Evolutionary conservation across 2,113 vertebrate species (phyloP), one percentile per base, ranked within the genome.

Genomic region (Chroicocephalus ridibundus): DNA sequence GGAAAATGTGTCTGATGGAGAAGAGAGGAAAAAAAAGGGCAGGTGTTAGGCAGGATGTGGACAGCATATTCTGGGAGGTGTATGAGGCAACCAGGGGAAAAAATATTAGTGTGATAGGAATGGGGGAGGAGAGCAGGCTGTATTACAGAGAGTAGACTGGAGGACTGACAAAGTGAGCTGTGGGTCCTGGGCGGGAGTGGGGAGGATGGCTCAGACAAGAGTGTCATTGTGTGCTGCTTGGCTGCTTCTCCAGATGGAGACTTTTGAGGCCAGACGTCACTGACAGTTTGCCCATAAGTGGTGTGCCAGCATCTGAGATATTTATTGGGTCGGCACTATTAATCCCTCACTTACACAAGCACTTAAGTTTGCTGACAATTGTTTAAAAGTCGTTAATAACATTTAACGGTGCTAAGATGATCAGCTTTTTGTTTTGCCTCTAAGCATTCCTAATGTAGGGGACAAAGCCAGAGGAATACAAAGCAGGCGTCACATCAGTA

Each of bases 351-450:
- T 96, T 94, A 88, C 51, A 75, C 26, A 65, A 93, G 66, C 75
- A 93, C 82, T 94, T 68, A 82, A 70, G n/a, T 88, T 93, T 1
- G 2, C n/a, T 38, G 46, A 85, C 42, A 96, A 85, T 51, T 87
- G 55, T 86, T 96, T 96, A 85, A 78, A 93, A 92, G 36, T 96
- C 6, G 0, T 70, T 86, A 92, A 76, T 82, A 91, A 60, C 74
- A 68, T 88, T 93, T 97, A 97, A 95, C 3, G 2, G 54, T 71
- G 66, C 54, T 65, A 94, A 96, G 44, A 97, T 88, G 95, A 91
- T 57, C 77, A 74, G 52, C 36, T 87, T 88, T 93, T 97, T 97
- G 77, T 96, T 97, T 98, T 97, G 57, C 81, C 77, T 96, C 83
- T 94, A 60, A 95, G 85, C 75, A 83, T 65, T 88, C 69, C 79